Evolutionary conservation across 2,888 invertebrate species (phyloP).

Genomic region (Rhagophthalmus giganteus): DNA sequence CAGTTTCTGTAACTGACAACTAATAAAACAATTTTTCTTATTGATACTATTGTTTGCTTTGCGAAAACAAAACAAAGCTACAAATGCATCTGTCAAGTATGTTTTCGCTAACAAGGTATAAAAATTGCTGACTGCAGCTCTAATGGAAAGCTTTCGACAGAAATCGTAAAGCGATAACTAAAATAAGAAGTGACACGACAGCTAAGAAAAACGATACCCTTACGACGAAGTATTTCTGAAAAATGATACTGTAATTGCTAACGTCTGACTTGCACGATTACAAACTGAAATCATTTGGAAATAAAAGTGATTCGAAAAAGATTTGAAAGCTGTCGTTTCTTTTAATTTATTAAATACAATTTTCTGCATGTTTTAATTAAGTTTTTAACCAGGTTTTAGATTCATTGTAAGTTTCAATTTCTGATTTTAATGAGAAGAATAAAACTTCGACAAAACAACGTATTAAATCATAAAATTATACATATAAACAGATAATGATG

Average conservation of each 20-base stretch:
- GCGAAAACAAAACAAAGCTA: conserved; percentile 4
- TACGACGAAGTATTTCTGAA: conserved; percentile 3
- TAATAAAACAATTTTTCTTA: neutral
- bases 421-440: no score
- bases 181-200: conserved; percentile 18
- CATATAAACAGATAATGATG: no score
- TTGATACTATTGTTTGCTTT: neutral
- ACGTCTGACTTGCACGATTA: conserved; percentile 6
- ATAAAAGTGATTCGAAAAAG: neutral
- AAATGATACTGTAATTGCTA: conserved; percentile 8
- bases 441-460: no score
- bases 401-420: no score
- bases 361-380: no score
- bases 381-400: no score
- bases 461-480: no score
- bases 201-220: conserved; percentile 15
- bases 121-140: conserved; percentile 20
- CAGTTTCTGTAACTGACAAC: neutral
- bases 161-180: conserved; percentile 24
- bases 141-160: conserved; percentile 21
- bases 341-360: no score
- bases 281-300: neutral
- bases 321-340: no score
- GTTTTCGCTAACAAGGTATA: conserved; percentile 17
- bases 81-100: conserved; percentile 23